A percentile compares a stretch with the other conserved stretches of the same genome.
Evolutionary conservation across 2,113 vertebrate genomes (phyloP).

Genomic region (Pelmatolapia mariae): DNA sequence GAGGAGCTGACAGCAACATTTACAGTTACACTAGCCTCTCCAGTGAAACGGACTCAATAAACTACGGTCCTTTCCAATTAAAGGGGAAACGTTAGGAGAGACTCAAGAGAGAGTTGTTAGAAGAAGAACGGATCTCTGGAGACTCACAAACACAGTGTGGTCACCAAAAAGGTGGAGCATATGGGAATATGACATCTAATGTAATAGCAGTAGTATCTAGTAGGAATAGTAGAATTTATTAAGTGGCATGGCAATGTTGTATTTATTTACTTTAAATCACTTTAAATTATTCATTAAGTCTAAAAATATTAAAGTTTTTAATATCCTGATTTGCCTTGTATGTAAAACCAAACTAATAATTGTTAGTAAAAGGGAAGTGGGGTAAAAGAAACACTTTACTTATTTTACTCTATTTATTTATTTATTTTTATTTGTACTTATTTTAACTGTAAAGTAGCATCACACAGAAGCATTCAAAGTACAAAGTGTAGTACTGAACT

Average conservation of each 20-base stretch:
- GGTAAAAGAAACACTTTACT: background rate
- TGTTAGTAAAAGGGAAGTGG: background rate
- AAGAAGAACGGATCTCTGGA: background rate
- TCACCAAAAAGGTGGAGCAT: background rate
- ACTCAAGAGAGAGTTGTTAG: background rate
- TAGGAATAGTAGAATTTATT: background rate
- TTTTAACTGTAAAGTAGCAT: background rate
- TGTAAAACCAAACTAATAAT: background rate
- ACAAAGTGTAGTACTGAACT: background rate
- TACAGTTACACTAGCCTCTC: background rate
- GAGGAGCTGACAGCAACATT: conserved; percentile 56
- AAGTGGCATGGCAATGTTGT: fast-evolving
- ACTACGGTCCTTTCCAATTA: background rate
- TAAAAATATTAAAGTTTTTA: background rate
- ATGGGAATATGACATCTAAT: background rate
- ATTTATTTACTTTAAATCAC: background rate
- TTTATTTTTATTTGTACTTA: background rate
- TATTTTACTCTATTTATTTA: background rate
- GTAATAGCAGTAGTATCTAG: background rate
- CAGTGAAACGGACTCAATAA: background rate
- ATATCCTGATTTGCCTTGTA: background rate
- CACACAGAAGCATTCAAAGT: background rate
- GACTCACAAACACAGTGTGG: background rate
- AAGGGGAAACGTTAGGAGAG: background rate
- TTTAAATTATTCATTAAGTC: background rate